phyloP scores from a whole-genome alignment of 2,888 invertebrate species.

The Anagyrus pseudococci region DNA sequence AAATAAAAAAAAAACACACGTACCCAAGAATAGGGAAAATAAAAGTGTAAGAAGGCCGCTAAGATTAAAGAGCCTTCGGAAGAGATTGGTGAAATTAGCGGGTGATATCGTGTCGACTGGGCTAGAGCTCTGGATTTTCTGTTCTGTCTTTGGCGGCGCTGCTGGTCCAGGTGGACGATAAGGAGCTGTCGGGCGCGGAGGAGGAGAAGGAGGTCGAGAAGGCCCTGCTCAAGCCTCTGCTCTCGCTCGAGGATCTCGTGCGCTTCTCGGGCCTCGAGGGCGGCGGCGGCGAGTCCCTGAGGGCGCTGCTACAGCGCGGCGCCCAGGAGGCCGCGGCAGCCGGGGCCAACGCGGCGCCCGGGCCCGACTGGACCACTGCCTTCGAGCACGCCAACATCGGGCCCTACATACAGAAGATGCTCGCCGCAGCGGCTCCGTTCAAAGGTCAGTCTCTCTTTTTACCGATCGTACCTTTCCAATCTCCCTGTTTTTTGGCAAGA shows the following conservation, averaged over 20 bases:
- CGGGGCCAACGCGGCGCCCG: constrained; percentile 61
- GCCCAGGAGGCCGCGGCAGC: constrained; percentile 61
- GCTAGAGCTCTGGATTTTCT: too few relatives aligned
- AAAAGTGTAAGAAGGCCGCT: too few relatives aligned
- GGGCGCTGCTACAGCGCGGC: constrained; percentile 63
- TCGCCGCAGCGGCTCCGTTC: constrained; percentile 59
- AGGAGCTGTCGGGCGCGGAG: constrained; percentile 67
- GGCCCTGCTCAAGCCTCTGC: constrained; percentile 66
- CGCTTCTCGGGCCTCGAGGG: constrained; percentile 65
- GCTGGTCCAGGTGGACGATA: constrained; percentile 64
- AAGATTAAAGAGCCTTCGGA: too few relatives aligned
- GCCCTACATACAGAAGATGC: constrained; percentile 66
- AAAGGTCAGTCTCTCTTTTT: constrained; percentile 51
- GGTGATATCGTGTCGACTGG: too few relatives aligned
- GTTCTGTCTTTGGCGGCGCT: constrained; percentile 8
- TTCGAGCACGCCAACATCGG: constrained; percentile 64
- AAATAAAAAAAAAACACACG: constrained; percentile 23
- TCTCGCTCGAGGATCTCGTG: constrained; percentile 69
- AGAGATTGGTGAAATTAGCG: too few relatives aligned
- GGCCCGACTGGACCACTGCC: constrained; percentile 61
- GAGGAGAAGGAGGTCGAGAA: constrained; percentile 70
- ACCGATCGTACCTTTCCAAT: background rate
- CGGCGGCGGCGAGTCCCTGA: constrained; percentile 62
- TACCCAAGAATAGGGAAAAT: constrained; percentile 10
- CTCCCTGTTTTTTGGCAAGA: too few relatives aligned